Conservation (phyloP, 2,113 vertebrate genomes). For the Cinclus cinclus region DNA sequence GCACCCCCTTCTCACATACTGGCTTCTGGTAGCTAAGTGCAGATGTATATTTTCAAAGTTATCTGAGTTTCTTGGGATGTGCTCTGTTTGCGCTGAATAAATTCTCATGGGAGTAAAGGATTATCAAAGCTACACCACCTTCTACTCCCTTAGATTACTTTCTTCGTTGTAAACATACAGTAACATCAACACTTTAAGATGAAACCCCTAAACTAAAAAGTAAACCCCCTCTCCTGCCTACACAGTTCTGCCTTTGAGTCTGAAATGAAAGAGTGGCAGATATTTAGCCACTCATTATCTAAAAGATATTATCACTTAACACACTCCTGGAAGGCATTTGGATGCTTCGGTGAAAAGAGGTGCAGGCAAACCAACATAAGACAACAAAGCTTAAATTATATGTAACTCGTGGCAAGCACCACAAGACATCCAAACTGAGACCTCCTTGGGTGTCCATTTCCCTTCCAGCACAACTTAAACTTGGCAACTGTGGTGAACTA, state of each 20-base stretch:
- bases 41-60: neutral
- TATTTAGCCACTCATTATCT: neutral
- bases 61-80: neutral
- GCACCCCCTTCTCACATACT: neutral
- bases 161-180: slow-evolving; percentile 12
- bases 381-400: neutral
- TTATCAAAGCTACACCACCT: slow-evolving; percentile 1
- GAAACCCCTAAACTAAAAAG: slow-evolving; percentile 30
- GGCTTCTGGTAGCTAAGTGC: neutral
- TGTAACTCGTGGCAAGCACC: neutral
- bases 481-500: neutral
- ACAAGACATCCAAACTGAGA: neutral
- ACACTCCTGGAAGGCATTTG: slow-evolving; percentile 35
- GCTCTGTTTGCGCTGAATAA: neutral
- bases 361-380: neutral
- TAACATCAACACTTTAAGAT: slow-evolving; percentile 2
- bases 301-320: neutral
- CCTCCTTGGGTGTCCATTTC: neutral
- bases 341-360: neutral
- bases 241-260: slow-evolving; percentile 14
- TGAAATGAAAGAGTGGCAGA: slow-evolving; percentile 30
- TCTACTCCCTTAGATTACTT: neutral
- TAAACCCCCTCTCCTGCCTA: neutral
- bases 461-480: neutral
- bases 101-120: neutral